phyloP scores from a whole-genome alignment of 1,140 invertebrate species.

The Oryctes rhinoceros region DNA sequence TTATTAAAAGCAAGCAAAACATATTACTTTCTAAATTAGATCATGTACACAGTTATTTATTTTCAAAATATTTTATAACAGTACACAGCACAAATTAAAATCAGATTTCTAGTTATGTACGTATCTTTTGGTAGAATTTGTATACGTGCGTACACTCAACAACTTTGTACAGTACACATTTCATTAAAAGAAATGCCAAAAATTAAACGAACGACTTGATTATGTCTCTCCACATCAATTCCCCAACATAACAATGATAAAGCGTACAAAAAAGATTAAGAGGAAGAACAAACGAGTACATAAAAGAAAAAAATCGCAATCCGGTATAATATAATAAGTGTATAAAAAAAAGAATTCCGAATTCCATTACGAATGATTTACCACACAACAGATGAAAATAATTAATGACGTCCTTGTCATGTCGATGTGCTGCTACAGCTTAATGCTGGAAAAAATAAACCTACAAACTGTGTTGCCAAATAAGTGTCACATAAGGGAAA shows the following conservation, averaged over 20 bases:
- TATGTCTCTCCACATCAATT: neutral
- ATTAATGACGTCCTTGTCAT: conserved; percentile 2
- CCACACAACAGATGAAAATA: neutral
- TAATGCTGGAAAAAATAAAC: neutral
- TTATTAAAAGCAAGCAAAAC: neutral
- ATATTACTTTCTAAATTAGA: too few species aligned
- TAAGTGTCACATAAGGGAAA: too few species aligned
- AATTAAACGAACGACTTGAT: neutral
- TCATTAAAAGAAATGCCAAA: neutral
- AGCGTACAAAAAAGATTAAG: neutral
- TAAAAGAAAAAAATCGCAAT: neutral
- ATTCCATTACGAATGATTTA: neutral
- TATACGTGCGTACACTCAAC: neutral
- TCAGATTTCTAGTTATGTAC: neutral
- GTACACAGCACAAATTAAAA: neutral
- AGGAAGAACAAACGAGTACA: conserved; percentile 8
- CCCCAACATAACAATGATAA: neutral
- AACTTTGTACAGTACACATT: neutral
- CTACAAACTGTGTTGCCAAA: neutral
- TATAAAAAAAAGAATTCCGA: neutral
- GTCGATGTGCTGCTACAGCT: neutral
- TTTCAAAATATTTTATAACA: too few species aligned
- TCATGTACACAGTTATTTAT: too few species aligned
- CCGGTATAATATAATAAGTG: neutral
- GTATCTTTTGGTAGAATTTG: neutral